A percentile compares a stretch with the other conserved stretches of the same genome.
Conservation (phyloP, 2,113 vertebrate genomes). For the Epinephelus moara region DNA sequence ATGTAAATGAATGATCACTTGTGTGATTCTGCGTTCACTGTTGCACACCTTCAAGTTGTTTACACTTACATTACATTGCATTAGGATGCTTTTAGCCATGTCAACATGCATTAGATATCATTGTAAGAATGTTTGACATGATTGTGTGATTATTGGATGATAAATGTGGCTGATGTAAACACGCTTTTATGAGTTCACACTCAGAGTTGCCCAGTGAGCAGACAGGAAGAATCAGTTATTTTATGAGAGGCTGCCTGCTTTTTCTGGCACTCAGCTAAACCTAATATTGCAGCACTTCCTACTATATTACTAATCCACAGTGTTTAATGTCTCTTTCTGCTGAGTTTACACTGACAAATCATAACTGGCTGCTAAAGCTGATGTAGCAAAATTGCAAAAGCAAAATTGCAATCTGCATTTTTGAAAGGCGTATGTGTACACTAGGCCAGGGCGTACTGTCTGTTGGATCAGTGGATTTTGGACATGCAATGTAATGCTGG, state of each 20-base stretch:
- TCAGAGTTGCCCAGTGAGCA: not conserved
- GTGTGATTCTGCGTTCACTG: not conserved
- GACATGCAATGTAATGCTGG: not conserved
- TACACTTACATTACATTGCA: not conserved
- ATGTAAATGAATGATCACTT: conserved; percentile 18
- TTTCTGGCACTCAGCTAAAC: not conserved
- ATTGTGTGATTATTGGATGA: not conserved
- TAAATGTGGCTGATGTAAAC: not conserved
- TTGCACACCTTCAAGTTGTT: conserved; percentile 8
- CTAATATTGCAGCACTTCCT: not conserved
- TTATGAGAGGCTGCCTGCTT: not conserved
- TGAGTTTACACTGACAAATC: not conserved
- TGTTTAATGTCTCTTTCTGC: not conserved
- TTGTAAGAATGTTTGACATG: not conserved
- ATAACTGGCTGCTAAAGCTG: not conserved
- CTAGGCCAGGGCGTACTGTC: not conserved
- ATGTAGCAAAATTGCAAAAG: not conserved
- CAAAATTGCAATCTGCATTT: not conserved
- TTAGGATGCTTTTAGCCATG: not conserved
- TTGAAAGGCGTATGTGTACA: not conserved
- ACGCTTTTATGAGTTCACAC: not conserved
- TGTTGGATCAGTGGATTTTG: not conserved
- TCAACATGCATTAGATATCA: too few species aligned
- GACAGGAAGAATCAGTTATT: not conserved
- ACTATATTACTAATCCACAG: not conserved